These are phyloP conservation scores for Aplysia californica DNA, from an alignment of 1,140 invertebrate species.

Conservation along the genomic window DNA sequence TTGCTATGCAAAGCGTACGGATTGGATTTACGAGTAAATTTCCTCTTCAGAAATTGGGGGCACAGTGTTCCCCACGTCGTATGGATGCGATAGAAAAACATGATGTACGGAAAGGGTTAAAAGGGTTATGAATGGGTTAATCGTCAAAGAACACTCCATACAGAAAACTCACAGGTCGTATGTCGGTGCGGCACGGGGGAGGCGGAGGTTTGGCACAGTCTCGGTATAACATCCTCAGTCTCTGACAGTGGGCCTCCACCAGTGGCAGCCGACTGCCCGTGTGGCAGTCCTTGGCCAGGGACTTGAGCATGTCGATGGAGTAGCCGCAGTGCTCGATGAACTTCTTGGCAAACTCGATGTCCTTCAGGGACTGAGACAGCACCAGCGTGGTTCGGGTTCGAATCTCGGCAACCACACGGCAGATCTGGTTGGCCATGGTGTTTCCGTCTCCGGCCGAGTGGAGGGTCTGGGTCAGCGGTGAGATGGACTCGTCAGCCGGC, in stretches of 20 bases:
- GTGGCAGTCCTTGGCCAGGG: conserved; percentile 64
- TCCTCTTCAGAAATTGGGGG: too few relatives aligned
- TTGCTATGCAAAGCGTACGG: too few relatives aligned
- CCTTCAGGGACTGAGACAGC: conserved; percentile 57
- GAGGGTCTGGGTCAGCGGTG: conserved; percentile 52
- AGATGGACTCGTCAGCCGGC: conserved; percentile 48
- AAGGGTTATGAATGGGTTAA: too few relatives aligned
- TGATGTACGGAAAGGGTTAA: too few relatives aligned
- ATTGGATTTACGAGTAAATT: too few relatives aligned
- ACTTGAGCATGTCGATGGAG: conserved; percentile 65
- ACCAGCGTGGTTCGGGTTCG: conserved; percentile 64
- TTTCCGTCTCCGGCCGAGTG: conserved; percentile 58
- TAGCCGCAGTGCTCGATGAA: conserved; percentile 64
- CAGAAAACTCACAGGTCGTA: conserved; percentile 54
- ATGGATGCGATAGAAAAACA: too few relatives aligned
- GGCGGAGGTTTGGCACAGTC: conserved; percentile 68
- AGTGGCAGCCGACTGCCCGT: conserved; percentile 59
- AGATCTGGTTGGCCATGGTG: conserved; percentile 58
- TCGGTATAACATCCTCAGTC: conserved; percentile 64
- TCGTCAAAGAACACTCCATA: too few relatives aligned
- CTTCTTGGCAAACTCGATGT: conserved; percentile 59
- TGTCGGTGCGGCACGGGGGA: conserved; percentile 60
- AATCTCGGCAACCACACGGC: conserved; percentile 65
- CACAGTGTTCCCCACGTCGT: too few relatives aligned
- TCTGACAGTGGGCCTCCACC: conserved; percentile 59